Evolutionary conservation across 2,888 invertebrate species (phyloP).

Genomic region (Mimumesa dahlbomi): DNA sequence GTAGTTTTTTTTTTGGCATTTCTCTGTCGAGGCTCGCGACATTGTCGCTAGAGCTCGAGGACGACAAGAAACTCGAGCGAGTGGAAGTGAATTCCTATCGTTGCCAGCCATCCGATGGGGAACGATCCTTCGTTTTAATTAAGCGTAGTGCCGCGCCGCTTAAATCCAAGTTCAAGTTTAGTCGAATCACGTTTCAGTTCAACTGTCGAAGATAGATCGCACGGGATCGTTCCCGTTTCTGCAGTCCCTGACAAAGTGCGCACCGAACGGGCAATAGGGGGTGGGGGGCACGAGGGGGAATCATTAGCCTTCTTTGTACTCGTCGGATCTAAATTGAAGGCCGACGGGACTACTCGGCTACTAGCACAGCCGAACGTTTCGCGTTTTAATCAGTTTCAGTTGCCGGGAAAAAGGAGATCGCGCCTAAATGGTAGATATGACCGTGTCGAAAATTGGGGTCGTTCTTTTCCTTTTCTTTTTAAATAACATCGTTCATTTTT

Average conservation of each 20-base stretch:
- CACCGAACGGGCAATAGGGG: slow-evolving; percentile 3
- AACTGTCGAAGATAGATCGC: slow-evolving; percentile 33
- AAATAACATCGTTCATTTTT: too few species aligned
- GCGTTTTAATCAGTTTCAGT: too few species aligned
- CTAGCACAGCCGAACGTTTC: not conserved
- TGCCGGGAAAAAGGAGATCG: too few species aligned
- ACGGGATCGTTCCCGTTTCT: not conserved
- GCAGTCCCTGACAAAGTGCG: slow-evolving; percentile 5
- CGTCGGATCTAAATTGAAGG: slow-evolving; percentile 19
- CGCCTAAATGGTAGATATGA: too few species aligned
- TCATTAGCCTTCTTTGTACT: slow-evolving; percentile 24
- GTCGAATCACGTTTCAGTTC: slow-evolving; percentile 23
- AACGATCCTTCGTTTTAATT: slow-evolving; percentile 45
- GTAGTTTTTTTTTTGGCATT: too few species aligned
- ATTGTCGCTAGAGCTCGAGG: too few species aligned
- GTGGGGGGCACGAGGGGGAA: too few species aligned
- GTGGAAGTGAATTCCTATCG: slow-evolving; percentile 28
- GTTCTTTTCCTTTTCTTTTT: too few species aligned
- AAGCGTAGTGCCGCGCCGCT: slow-evolving; percentile 25
- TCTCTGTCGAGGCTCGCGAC: too few species aligned
- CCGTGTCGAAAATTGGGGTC: too few species aligned
- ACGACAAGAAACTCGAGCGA: not conserved
- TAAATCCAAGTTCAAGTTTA: slow-evolving; percentile 24
- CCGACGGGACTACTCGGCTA: slow-evolving; percentile 5
- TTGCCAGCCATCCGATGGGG: slow-evolving; percentile 24